Evolutionary conservation across 2,888 invertebrate species (phyloP).

Genomic region (Marasmarcha lunaedactyla): DNA sequence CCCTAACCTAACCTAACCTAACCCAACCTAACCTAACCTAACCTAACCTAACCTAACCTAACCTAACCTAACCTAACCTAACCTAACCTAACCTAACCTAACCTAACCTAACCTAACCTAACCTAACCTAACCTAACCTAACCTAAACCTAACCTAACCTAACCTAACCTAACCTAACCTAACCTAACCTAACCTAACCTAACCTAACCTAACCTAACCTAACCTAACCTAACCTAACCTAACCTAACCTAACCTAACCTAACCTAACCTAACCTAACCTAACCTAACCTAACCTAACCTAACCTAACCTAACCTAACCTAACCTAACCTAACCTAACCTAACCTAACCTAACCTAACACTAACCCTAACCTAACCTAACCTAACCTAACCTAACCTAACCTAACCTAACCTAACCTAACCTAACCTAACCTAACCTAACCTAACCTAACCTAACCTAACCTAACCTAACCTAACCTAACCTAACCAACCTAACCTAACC

Average conservation of each 20-base stretch:
- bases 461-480: constrained; percentile 10
- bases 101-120: constrained; percentile 15
- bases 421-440: constrained; percentile 10
- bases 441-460: constrained; percentile 9
- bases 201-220: constrained; percentile 18
- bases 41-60: constrained; percentile 13
- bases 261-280: constrained; percentile 16
- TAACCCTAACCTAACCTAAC: constrained; percentile 17
- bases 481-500: constrained; percentile 11
- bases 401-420: constrained; percentile 12
- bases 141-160: constrained; percentile 20
- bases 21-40: constrained; percentile 9
- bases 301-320: constrained; percentile 16
- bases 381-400: constrained; percentile 16
- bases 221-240: constrained; percentile 17
- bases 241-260: constrained; percentile 17
- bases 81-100: constrained; percentile 16
- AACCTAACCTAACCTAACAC: constrained; percentile 13
- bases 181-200: constrained; percentile 21
- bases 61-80: constrained; percentile 15
- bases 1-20: constrained; percentile 11
- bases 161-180: constrained; percentile 21
- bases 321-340: constrained; percentile 10
- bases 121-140: constrained; percentile 17
- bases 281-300: constrained; percentile 17